Conservation (phyloP, 1,140 invertebrate genomes). For the Nixonia krombeini region DNA sequence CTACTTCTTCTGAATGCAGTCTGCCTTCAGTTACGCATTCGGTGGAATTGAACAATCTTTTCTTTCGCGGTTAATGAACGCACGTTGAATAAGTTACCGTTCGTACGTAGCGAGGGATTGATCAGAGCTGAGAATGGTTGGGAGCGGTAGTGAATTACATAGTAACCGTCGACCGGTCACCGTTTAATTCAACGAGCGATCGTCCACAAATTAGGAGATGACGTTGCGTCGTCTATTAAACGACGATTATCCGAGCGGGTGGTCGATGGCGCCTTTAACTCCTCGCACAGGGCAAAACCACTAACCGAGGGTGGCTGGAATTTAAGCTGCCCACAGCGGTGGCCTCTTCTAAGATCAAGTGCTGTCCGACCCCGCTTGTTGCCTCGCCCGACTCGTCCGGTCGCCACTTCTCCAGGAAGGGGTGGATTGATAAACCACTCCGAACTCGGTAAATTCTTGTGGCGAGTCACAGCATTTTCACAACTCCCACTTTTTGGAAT, state of each 20-base stretch:
- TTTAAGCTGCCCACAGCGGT: slow-evolving; percentile 52
- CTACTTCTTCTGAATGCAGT: too few relatives aligned
- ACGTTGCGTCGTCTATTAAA: slow-evolving; percentile 49
- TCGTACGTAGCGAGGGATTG: slow-evolving; percentile 3
- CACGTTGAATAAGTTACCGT: too few relatives aligned
- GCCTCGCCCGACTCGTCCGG: slow-evolving; percentile 33
- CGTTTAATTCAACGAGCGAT: slow-evolving; percentile 30
- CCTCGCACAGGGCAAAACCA: slow-evolving; percentile 43
- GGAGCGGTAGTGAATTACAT: slow-evolving; percentile 20
- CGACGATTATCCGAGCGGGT: slow-evolving; percentile 46
- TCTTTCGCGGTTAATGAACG: too few relatives aligned
- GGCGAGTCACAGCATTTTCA: slow-evolving; percentile 38
- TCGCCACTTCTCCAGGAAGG: slow-evolving; percentile 27
- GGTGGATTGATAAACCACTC: slow-evolving; percentile 51
- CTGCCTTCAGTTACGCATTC: too few relatives aligned
- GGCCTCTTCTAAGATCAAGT: slow-evolving; percentile 55
- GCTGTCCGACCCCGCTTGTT: slow-evolving; percentile 33
- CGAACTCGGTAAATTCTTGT: slow-evolving; percentile 47
- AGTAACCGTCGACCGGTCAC: too few relatives aligned
- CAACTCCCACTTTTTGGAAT: slow-evolving; percentile 19
- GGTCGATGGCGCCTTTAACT: slow-evolving; percentile 48
- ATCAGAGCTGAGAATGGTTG: slow-evolving; percentile 4
- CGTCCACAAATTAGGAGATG: slow-evolving; percentile 47
- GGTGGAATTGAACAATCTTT: too few relatives aligned
- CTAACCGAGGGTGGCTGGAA: slow-evolving; percentile 48